A percentile compares a stretch with the other conserved stretches of the same genome.
Evolutionary conservation across 2,113 vertebrate species (phyloP).

Genomic region (Sinocyclocheilus rhinocerous): DNA sequence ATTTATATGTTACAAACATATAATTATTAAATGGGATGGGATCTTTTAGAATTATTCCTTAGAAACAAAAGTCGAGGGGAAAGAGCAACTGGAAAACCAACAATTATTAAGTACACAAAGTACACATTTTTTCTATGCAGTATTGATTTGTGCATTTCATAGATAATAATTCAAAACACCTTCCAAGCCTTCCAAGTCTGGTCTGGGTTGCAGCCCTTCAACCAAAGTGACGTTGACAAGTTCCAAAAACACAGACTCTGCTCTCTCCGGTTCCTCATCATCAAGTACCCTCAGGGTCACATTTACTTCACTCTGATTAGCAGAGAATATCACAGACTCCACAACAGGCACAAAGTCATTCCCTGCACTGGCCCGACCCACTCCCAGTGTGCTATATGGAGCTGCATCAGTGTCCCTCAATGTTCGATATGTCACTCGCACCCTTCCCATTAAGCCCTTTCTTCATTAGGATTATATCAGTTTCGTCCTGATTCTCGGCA

Average conservation of each 20-base stretch:
- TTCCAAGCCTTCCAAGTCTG: slow-evolving; percentile 73
- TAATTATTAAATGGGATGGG: no score
- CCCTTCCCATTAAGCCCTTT: slow-evolving; percentile 82
- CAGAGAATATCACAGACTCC: slow-evolving; percentile 77
- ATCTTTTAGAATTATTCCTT: no score
- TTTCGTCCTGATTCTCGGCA: slow-evolving; percentile 82
- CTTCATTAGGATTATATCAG: slow-evolving; percentile 88
- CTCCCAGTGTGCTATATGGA: slow-evolving; percentile 75
- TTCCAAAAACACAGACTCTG: slow-evolving; percentile 89
- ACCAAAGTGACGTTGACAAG: slow-evolving; percentile 79
- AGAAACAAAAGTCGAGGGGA: slow-evolving; percentile 67
- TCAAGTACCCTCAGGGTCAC: slow-evolving; percentile 85
- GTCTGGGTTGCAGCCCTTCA: slow-evolving; percentile 80
- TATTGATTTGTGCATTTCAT: not conserved
- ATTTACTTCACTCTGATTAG: slow-evolving; percentile 83
- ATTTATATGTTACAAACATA: no score
- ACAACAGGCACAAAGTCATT: slow-evolving; percentile 82
- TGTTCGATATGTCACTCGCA: slow-evolving; percentile 83
- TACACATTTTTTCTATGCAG: no score
- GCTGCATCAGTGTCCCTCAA: slow-evolving; percentile 75
- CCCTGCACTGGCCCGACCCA: slow-evolving; percentile 82
- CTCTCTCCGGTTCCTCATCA: slow-evolving; percentile 89
- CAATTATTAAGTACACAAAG: slow-evolving; percentile 27
- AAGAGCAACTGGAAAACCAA: slow-evolving; percentile 76
- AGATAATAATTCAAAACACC: not conserved